Base-by-base conservation (phyloP, 2,888 invertebrate species). In the Ophion ventricosus region DNA sequence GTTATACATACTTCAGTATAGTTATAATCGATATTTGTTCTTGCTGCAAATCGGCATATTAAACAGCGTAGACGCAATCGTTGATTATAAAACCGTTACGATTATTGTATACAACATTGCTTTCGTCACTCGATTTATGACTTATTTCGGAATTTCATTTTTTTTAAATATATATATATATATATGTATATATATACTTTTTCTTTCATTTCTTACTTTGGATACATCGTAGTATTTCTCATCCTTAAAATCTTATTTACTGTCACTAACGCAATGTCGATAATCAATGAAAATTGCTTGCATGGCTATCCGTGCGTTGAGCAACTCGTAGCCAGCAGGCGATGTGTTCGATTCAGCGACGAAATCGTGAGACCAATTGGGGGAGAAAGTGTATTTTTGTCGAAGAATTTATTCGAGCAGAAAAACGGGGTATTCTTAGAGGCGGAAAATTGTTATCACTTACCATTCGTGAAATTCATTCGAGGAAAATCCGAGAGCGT, bases 221-320 rank as follows among this genome's bases (percentile, higher is more conserved):
- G 17, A 29, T 29, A 76, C 56, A 35, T 66, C 25, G 43, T 54
- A 56, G 67, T 77, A 43, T 83, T 76, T 76, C 82, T 82, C 87
- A 88, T 80, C 85, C 88, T 91, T 29, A 88, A 85, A 72, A 87
- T 87, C 70, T 90, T 90, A 92, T 92, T 92, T 91, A 90, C 91
- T 91, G 74, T 90, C 88, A 88, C 88, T 86, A 84, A 73, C 84
- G 83, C 80, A 86, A 87, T 14, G 8, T 70, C 83, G 87, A 81
- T n/a, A 83, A 84, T 89, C 86, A 86, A 86, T 85, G 85, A 86
- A 87, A 89, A 86, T 88, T 86, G 81, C 85, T 85, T 82, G 83
- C 84, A 87, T 63, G 88, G 86, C 83, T 80, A 49, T 17, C 17
- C 80, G 85, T 83, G 84, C 87, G 85, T 87, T 80, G 70, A 70